These are phyloP conservation scores for Pachypanchax playfairii DNA, from an alignment of 2,113 vertebrate genomes.

Conservation along the genomic window DNA sequence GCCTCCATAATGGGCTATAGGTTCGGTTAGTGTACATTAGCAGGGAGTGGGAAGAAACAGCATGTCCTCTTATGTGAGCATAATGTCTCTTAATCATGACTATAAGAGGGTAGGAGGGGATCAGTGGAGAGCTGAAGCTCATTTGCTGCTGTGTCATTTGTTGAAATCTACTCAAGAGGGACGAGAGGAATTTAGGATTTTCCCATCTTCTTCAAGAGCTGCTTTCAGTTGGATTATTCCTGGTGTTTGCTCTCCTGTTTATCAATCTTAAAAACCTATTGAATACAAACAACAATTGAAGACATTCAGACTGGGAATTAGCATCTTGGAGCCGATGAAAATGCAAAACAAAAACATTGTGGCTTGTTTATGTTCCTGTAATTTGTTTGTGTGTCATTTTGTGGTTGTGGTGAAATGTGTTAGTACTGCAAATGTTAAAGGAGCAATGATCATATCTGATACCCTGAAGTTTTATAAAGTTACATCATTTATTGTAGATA, in stretches of 20 bases:
- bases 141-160: constrained; percentile 41
- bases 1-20: constrained; percentile 59
- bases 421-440: constrained; percentile 10
- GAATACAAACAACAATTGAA: constrained; percentile 3
- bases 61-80: constrained; percentile 33
- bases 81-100: constrained; percentile 54
- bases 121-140: constrained; percentile 27
- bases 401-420: constrained; percentile 9
- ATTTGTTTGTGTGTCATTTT: not conserved
- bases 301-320: constrained; percentile 21
- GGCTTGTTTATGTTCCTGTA: constrained; percentile 26
- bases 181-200: constrained; percentile 26
- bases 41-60: constrained; percentile 19
- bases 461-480: constrained; percentile 1
- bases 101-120: constrained; percentile 43
- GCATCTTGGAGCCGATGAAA: constrained; percentile 22
- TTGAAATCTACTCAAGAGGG: constrained; percentile 33
- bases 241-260: constrained; percentile 1
- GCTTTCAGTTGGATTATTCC: constrained; percentile 20
- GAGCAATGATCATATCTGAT: not conserved
- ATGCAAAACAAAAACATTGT: constrained; percentile 9
- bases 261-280: constrained; percentile 20
- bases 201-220: constrained; percentile 17
- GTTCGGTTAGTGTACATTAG: constrained; percentile 66
- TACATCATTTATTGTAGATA: not conserved